Evolutionary conservation across 2,797 vertebrate species (phyloP).

Genomic region (Phoebastria nigripes): DNA sequence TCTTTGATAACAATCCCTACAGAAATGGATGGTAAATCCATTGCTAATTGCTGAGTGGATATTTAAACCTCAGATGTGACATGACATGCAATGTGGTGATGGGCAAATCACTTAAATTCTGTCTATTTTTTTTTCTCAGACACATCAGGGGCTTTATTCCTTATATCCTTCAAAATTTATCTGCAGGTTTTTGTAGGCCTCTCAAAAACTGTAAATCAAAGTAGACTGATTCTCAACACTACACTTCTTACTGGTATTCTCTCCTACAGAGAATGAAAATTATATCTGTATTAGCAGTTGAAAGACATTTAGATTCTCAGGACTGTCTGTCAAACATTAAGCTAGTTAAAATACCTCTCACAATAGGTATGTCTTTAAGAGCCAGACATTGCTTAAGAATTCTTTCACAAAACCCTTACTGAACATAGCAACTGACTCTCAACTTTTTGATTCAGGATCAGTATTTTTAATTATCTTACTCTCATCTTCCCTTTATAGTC

Average conservation of each 20-base stretch:
- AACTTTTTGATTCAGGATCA: neutral
- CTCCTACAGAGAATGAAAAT: neutral
- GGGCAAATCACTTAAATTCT: neutral
- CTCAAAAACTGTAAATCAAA: neutral
- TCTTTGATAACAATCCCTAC: neutral
- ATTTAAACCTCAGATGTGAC: neutral
- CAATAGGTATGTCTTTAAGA: neutral
- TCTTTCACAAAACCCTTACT: neutral
- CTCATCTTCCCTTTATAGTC: neutral
- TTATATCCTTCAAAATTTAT: neutral
- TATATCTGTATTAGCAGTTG: neutral
- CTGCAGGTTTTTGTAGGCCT: neutral
- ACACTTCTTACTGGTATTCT: neutral
- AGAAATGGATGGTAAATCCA: neutral
- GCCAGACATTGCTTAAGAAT: neutral
- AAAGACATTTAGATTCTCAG: neutral
- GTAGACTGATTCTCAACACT: neutral
- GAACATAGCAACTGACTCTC: neutral
- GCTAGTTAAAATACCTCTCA: neutral
- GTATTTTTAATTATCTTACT: neutral
- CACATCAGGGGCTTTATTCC: neutral
- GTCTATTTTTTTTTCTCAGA: neutral
- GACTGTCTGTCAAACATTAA: neutral
- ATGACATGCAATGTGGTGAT: fast-evolving
- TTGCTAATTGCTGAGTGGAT: neutral